Evolutionary conservation across 2,797 vertebrate genomes (phyloP).

Genomic region (Gambusia yucatana): DNA sequence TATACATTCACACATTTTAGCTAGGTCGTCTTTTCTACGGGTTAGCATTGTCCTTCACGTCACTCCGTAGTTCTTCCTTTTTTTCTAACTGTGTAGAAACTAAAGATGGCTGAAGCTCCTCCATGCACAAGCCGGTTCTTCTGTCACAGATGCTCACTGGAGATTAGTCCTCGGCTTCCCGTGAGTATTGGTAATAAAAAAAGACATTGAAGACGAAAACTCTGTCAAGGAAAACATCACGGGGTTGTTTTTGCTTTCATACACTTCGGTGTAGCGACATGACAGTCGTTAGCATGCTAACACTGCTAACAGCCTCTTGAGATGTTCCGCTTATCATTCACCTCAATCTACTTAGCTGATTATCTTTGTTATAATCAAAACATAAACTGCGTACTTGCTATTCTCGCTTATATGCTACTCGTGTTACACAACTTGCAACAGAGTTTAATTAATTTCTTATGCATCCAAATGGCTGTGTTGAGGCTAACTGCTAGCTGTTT

Average conservation of each 20-base stretch:
- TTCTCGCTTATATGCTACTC: rapidly evolving
- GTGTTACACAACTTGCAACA: neutral
- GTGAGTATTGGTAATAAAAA: conserved; percentile 75
- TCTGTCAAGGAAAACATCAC: neutral
- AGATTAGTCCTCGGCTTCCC: conserved; percentile 92
- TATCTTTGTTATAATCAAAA: conserved; percentile 22
- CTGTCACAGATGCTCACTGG: conserved; percentile 94
- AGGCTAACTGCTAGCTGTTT: conserved; percentile 8
- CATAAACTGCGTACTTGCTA: conserved; percentile 1
- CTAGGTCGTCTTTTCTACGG: neutral
- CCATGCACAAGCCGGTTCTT: conserved; percentile 91
- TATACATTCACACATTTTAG: neutral
- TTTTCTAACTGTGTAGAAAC: conserved; percentile 43
- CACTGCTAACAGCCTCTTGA: conserved; percentile 37
- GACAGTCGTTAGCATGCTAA: conserved; percentile 60
- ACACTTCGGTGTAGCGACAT: conserved; percentile 3
- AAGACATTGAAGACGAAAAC: neutral
- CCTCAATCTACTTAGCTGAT: conserved; percentile 20
- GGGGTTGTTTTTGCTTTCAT: neutral
- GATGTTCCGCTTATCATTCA: conserved; percentile 29
- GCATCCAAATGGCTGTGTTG: neutral
- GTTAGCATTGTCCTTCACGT: conserved; percentile 58
- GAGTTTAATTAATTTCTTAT: neutral
- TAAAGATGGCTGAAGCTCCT: conserved; percentile 95
- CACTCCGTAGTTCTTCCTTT: conserved; percentile 63